Base-by-base conservation (phyloP, 2,888 invertebrate species). In the Aphrophora alni region DNA sequence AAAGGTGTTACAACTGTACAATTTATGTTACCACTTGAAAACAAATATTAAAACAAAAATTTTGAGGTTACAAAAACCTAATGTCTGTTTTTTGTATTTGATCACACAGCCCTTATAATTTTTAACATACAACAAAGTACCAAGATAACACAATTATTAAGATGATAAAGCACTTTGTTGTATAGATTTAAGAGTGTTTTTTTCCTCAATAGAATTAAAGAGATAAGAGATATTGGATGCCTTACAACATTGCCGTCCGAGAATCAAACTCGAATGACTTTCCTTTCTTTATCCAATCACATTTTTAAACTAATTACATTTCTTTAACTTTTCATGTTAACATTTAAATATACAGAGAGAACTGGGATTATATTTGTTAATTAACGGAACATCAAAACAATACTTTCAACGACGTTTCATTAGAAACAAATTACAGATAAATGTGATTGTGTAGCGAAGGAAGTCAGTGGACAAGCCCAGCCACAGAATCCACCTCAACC, bases 401-500 rank as follows among this genome's bases (percentile, higher is more conserved):
- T n/a, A n/a, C n/a, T n/a, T n/a, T n/a, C n/a, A n/a, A n/a, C n/a
- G n/a, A n/a, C n/a, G n/a, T n/a, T n/a, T n/a, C n/a, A n/a, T n/a
- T n/a, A n/a, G n/a, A n/a, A n/a, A n/a, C n/a, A 33, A 33, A 33
- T 8, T 33, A 33, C 8, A 33, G 33, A 5, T 33, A 33, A 33
- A 33, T 59, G 59, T 59, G 59, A 59, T 59, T 59, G 59, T 59
- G 59, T 59, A 59, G 4, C 3, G 12, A 59, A 59, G 59, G 59
- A 59, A 59, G 21, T 21, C 59, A 21, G 59, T 59, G 59, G 59
- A 21, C 59, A 59, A 59, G 86, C 87, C 89, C 89, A 91, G 90
- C 87, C 90, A 90, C 90, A 90, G 90, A 91, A 88, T 90, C 90
- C 89, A 90, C 88, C 89, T 88, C 90, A 77, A 75, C 75, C 78